Conservation (phyloP, 1,140 invertebrate genomes). For the Habropoda laboriosa region DNA sequence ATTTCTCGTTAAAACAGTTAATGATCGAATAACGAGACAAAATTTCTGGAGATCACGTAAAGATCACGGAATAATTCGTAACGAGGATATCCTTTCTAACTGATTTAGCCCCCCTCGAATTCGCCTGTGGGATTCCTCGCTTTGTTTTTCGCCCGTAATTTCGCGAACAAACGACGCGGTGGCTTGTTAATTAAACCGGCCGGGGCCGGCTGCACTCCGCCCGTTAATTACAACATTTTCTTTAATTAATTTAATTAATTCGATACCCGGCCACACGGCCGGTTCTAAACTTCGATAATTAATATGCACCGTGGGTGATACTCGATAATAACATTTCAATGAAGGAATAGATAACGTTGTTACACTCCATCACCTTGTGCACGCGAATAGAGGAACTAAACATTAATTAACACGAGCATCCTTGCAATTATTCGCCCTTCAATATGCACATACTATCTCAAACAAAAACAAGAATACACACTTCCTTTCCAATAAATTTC, state of each 20-base stretch:
- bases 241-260: conserved; percentile 24
- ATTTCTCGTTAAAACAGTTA: too few species aligned
- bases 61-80: not conserved
- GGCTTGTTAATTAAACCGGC: conserved; percentile 5
- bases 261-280: not conserved
- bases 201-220: not conserved
- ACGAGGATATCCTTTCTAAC: not conserved
- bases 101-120: not conserved
- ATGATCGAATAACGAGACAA: too few species aligned
- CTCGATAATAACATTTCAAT: conserved; percentile 16
- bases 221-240: conserved; percentile 8
- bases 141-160: not conserved
- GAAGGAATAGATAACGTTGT: not conserved
- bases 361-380: conserved; percentile 6
- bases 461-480: too few species aligned
- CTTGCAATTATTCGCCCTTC: too few species aligned
- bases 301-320: conserved; percentile 5
- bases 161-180: not conserved
- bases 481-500: too few species aligned
- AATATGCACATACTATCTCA: too few species aligned
- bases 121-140: not conserved
- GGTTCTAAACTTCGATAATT: conserved; percentile 37
- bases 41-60: not conserved
- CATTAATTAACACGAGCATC: not conserved
- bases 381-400: not conserved